phyloP scores from a whole-genome alignment of 2,888 invertebrate genomes.

The Pammene fasciana region DNA sequence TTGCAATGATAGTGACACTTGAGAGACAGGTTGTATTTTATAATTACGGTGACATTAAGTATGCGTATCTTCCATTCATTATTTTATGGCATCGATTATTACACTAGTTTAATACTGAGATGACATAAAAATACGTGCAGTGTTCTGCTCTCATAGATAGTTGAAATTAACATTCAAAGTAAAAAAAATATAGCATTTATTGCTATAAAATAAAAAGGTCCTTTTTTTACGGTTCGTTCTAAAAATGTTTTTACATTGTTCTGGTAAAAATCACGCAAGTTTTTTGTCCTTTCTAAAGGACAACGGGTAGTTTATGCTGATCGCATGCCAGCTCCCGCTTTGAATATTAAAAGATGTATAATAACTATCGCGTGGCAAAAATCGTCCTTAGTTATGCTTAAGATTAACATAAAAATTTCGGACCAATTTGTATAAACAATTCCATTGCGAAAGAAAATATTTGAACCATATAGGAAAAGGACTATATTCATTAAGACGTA shows the following conservation, averaged over 20 bases:
- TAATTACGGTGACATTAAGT: constrained; percentile 28
- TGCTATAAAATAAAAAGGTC: background rate
- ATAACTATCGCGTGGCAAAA: constrained; percentile 8
- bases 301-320: background rate
- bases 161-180: constrained; percentile 3
- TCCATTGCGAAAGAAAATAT: background rate
- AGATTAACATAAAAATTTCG: background rate
- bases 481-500: too few relatives aligned
- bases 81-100: constrained; percentile 74
- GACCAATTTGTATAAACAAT: background rate
- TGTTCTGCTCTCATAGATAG: constrained; percentile 45
- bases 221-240: background rate
- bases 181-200: background rate
- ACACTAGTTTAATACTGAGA: constrained; percentile 76
- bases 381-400: background rate
- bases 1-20: background rate
- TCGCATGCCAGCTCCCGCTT: background rate
- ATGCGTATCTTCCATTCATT: constrained; percentile 49
- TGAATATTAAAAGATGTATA: background rate
- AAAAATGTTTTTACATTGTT: background rate
- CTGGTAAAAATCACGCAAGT: background rate
- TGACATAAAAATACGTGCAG: constrained; percentile 49
- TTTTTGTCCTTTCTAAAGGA: constrained; percentile 3
- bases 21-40: constrained; percentile 10
- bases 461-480: too few relatives aligned